These are phyloP conservation scores for Congeria kusceri DNA, from an alignment of 2,888 invertebrate genomes.

Conservation along the genomic window DNA sequence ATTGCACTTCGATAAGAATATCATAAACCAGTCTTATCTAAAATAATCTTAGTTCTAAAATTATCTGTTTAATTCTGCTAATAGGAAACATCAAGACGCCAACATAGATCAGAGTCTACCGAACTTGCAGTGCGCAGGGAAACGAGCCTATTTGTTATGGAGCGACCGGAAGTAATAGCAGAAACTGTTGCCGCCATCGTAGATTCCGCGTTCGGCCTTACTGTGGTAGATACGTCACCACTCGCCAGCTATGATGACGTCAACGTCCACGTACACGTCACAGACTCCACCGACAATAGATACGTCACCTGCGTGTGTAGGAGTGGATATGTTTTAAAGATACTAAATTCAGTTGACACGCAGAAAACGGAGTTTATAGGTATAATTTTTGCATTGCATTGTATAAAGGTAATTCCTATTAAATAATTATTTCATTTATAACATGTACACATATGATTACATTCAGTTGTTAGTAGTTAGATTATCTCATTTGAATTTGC, in stretches of 20 bases:
- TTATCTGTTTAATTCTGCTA: too few species aligned
- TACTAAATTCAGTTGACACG: slow-evolving; percentile 93
- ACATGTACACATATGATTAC: too few species aligned
- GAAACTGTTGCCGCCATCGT: slow-evolving; percentile 41
- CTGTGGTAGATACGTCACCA: slow-evolving; percentile 87
- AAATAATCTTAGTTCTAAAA: too few species aligned
- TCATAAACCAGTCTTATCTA: too few species aligned
- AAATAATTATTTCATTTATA: too few species aligned
- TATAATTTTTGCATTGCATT: slow-evolving; percentile 46
- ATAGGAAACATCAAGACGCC: too few species aligned
- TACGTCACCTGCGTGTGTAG: slow-evolving; percentile 52
- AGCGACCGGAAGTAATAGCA: slow-evolving; percentile 19
- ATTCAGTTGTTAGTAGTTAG: too few species aligned
- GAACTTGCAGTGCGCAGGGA: too few species aligned
- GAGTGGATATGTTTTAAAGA: slow-evolving; percentile 89
- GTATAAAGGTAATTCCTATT: too few species aligned
- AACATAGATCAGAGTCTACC: too few species aligned
- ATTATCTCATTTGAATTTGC: too few species aligned
- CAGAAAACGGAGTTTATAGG: slow-evolving; percentile 86
- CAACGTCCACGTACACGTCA: slow-evolving; percentile 90
- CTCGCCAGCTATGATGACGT: slow-evolving; percentile 92
- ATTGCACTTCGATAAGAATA: too few species aligned
- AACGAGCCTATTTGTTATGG: slow-evolving; percentile 5
- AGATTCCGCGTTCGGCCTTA: slow-evolving; percentile 87
- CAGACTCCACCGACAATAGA: slow-evolving; percentile 81